These are phyloP conservation scores for Ophion slaviceki DNA, from an alignment of 2,888 invertebrate species.

Conservation along the genomic window DNA sequence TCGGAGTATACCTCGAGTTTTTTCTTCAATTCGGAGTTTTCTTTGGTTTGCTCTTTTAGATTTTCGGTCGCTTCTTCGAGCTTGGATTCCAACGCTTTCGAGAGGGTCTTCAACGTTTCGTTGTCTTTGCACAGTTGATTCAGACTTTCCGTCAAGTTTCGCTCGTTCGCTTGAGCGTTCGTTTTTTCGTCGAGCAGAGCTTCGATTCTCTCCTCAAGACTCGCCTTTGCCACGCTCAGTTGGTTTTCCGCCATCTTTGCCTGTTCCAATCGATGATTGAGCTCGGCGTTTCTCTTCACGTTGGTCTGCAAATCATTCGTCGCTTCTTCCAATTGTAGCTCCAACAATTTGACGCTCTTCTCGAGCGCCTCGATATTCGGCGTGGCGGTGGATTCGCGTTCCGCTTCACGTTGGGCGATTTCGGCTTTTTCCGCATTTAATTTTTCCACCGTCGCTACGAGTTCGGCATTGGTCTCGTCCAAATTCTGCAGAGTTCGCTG, in stretches of 20 bases:
- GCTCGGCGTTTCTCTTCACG: constrained; percentile 14
- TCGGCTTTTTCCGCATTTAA: constrained; percentile 17
- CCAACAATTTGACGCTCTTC: constrained; percentile 7
- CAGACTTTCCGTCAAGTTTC: constrained; percentile 1
- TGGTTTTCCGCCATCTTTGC: constrained; percentile 1
- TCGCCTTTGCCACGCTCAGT: not conserved
- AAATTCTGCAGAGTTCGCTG: constrained; percentile 10
- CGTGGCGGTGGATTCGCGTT: not conserved
- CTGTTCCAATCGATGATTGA: constrained; percentile 16
- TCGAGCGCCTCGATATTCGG: constrained; percentile 8
- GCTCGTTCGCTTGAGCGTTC: not conserved
- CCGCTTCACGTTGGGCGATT: not conserved
- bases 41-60: constrained; percentile 22
- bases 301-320: not conserved
- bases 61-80: not conserved
- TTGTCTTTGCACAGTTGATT: constrained; percentile 18
- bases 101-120: not conserved
- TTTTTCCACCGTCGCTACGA: constrained; percentile 25
- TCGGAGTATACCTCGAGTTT: constrained; percentile 15
- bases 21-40: constrained; percentile 32
- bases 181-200: constrained; percentile 13
- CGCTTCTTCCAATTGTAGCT: constrained; percentile 7
- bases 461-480: constrained; percentile 6
- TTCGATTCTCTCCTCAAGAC: constrained; percentile 17
- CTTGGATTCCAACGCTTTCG: constrained; percentile 3